A percentile compares a stretch with the other conserved stretches of the same genome.
Evolutionary conservation across 2,888 invertebrate genomes (phyloP).

Genomic region (Heliconius aoede): DNA sequence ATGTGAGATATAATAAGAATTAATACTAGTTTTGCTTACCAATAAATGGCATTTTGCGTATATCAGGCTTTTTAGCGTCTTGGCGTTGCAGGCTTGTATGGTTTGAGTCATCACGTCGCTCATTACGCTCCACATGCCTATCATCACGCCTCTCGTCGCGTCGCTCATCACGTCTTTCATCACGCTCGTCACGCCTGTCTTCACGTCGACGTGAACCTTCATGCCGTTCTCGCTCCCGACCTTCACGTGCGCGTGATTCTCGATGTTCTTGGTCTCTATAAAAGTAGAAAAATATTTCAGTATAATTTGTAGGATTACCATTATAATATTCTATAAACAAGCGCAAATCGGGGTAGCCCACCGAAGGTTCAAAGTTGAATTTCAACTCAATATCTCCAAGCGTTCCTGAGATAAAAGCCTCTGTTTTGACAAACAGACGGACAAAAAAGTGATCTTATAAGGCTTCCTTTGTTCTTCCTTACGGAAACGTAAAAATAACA

Average conservation of each 20-base stretch:
- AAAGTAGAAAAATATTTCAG: neutral
- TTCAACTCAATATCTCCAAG: too few species aligned
- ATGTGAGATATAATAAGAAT: neutral
- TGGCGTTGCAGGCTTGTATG: constrained; percentile 50
- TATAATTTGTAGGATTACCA: neutral
- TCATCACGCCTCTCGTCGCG: constrained; percentile 43
- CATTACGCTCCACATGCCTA: constrained; percentile 46
- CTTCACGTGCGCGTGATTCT: constrained; percentile 44
- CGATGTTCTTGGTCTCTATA: constrained; percentile 47
- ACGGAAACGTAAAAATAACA: too few species aligned
- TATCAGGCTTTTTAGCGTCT: constrained; percentile 72
- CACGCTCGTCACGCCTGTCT: constrained; percentile 45
- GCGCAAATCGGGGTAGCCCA: too few species aligned
- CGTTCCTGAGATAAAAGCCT: too few species aligned
- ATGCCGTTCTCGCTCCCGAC: constrained; percentile 37
- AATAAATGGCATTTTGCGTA: constrained; percentile 92
- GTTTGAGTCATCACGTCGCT: constrained; percentile 45
- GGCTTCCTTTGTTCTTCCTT: too few species aligned
- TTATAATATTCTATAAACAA: too few species aligned
- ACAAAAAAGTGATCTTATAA: too few species aligned
- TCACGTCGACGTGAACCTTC: constrained; percentile 37
- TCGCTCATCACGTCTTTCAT: constrained; percentile 47
- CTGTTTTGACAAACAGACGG: too few species aligned
- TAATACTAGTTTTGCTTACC: constrained; percentile 68
- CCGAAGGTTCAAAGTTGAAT: too few species aligned